Base-by-base conservation (phyloP, 2,113 vertebrate species). In the Ameiurus melas region DNA sequence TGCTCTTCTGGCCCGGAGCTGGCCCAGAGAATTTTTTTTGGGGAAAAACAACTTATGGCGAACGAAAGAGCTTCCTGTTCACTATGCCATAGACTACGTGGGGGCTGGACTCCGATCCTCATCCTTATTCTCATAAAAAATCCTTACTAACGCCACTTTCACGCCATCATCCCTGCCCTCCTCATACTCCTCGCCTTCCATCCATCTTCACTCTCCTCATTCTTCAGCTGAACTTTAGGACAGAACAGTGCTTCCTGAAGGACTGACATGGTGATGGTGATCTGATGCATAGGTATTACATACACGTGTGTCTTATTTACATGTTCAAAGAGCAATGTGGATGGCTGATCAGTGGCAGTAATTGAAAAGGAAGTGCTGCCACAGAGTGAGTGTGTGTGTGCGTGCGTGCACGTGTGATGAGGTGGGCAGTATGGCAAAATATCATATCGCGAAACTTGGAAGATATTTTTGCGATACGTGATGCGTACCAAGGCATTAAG, bases 1-100 rank as follows among this genome's bases (percentile, higher is more conserved):
- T 43, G 90, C 92, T 94, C 91, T 43, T 73, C 91, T 82, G 93
- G 93, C 92, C 94, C 93, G 94, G 94, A 94, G 93, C 95, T 94
- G 92, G 92, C 92, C 93, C 92, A 93, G 94, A 83, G 22, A 83
- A 22, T 58, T 36, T 94, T 36, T 94, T 94, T 94, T 91, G 91
- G 43, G 43, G 43, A 7, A 91, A 93, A 94, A 94, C 95, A 92
- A 92, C 93, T 93, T 89, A n/a, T 83, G 83, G 85, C 77, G 85
- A 90, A 82, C 62, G 55, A 75, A 84, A 66, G 84, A 86, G 89
- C 94, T 95, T 94, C 94, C 94, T 94, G 92, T 95, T 95, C 93
- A 93, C 92, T 93, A 91, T 95, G 93, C 95, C 94, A 95, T 93
- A 95, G 93, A 96, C 94, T 94, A 94, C 92, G 93, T 94, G 94